phyloP scores from a whole-genome alignment of 1,140 invertebrate species.

The Drosophila erecta region DNA sequence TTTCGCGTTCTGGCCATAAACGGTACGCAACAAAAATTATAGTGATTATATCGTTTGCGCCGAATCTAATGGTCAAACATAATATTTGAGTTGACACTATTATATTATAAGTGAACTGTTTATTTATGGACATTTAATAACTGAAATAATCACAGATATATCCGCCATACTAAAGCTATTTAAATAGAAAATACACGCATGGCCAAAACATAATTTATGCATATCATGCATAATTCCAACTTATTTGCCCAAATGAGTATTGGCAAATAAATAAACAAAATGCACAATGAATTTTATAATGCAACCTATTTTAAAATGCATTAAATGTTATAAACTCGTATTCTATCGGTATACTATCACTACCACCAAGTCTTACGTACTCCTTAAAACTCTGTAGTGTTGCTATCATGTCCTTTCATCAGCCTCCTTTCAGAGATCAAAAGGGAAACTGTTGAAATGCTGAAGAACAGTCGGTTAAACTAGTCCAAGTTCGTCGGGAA shows the following conservation, averaged over 20 bases:
- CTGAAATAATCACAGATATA: not conserved
- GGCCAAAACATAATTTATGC: not conserved
- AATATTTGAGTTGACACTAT: not conserved
- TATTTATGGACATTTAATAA: not conserved
- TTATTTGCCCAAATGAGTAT: not conserved
- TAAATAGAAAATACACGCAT: not conserved
- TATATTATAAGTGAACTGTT: not conserved
- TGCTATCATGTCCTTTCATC: slow-evolving; percentile 37
- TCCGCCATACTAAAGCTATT: not conserved
- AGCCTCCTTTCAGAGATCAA: not conserved
- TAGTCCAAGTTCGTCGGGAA: slow-evolving; percentile 22
- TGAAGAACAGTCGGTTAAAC: slow-evolving; percentile 19
- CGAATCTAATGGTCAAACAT: not conserved
- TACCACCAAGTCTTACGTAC: not conserved
- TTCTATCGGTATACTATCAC: no score
- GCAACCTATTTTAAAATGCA: not conserved
- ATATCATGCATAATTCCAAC: not conserved
- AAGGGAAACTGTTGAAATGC: slow-evolving; percentile 16
- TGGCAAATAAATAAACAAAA: slow-evolving; percentile 1
- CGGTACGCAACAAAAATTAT: slow-evolving; percentile 46
- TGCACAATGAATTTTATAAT: not conserved
- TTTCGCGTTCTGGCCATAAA: slow-evolving; percentile 52
- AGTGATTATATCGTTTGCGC: not conserved
- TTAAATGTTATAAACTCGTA: not conserved
- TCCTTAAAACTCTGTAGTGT: slow-evolving; percentile 21